Percentiles rank a stretch among this genome's conserved stretches.
phyloP scores from a whole-genome alignment of 2,113 vertebrate genomes.

The Carollia perspicillata region DNA sequence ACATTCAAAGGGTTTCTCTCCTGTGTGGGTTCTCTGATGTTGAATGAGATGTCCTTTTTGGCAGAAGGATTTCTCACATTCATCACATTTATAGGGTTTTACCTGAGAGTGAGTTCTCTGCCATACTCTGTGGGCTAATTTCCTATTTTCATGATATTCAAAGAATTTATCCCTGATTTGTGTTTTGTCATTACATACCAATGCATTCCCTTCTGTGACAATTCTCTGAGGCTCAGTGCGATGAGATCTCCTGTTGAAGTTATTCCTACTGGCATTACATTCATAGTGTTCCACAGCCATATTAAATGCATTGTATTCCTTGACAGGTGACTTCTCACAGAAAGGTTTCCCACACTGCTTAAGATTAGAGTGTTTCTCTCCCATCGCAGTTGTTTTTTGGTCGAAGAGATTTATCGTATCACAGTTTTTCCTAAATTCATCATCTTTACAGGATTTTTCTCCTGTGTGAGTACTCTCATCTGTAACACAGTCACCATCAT shows the following conservation, averaged over 20 bases:
- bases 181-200: neutral
- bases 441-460: neutral
- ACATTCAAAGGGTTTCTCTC: slow-evolving; percentile 55
- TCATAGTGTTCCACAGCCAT: neutral
- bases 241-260: neutral
- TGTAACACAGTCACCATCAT: neutral
- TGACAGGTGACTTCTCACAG: neutral
- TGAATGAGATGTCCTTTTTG: slow-evolving; percentile 57
- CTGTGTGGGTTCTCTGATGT: slow-evolving; percentile 60
- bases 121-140: neutral
- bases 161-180: neutral
- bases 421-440: neutral
- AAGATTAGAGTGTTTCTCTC: neutral
- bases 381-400: neutral
- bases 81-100: slow-evolving; percentile 40
- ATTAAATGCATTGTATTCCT: neutral
- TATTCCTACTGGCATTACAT: neutral
- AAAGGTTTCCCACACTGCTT: neutral
- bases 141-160: neutral
- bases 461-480: neutral
- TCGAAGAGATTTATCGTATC: neutral
- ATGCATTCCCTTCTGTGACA: neutral
- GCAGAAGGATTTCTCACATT: slow-evolving; percentile 57
- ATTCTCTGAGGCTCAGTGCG: neutral
- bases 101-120: neutral